A percentile compares a stretch with the other conserved stretches of the same genome.
Conservation (phyloP, 2,797 vertebrate genomes). For the Sylvia borin region DNA sequence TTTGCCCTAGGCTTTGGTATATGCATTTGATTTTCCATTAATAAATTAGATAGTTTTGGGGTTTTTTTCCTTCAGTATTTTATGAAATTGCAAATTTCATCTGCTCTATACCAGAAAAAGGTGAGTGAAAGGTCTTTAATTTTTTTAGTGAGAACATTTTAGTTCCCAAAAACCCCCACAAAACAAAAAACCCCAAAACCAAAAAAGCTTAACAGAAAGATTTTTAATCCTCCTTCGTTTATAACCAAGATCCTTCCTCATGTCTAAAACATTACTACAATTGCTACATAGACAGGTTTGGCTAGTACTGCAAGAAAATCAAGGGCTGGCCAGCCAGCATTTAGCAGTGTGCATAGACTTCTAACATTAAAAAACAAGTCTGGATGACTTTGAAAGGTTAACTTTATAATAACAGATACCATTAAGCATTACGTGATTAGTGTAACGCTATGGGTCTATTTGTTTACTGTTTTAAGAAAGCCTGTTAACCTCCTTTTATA, state of each 20-base stretch:
- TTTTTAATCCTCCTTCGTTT: neutral
- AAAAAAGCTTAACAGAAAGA: neutral
- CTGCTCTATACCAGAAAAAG: neutral
- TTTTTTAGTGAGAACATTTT: neutral
- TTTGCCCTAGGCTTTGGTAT: neutral
- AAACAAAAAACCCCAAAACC: neutral
- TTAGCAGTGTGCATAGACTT: neutral
- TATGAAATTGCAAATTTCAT: neutral
- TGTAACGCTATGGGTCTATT: neutral
- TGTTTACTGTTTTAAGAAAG: neutral
- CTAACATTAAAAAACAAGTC: neutral
- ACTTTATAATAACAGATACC: neutral
- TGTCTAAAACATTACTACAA: neutral
- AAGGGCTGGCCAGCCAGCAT: neutral
- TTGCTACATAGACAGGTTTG: slow-evolving; percentile 26
- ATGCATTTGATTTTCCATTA: neutral
- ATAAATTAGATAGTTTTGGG: neutral
- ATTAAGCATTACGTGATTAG: neutral
- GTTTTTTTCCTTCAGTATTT: neutral
- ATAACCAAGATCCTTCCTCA: neutral
- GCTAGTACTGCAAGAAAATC: slow-evolving; percentile 34
- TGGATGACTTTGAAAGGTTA: neutral
- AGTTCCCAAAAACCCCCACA: neutral
- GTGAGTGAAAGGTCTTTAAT: neutral
- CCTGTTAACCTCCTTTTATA: neutral